Base-by-base conservation (phyloP, 2,888 invertebrate genomes). In the Microdon myrmicae region DNA sequence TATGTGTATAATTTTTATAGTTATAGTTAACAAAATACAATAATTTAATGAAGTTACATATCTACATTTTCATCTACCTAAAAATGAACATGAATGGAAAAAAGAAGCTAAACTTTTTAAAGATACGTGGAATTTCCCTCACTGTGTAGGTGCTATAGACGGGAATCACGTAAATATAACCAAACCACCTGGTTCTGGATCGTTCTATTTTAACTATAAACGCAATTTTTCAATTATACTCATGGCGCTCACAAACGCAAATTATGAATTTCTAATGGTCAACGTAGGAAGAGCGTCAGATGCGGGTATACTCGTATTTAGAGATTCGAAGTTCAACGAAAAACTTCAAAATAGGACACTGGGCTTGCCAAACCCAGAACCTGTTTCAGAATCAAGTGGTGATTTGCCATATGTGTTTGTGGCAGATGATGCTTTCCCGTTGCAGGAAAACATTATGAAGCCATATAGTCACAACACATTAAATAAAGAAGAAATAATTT, bases 361-460 rank as follows among this genome's bases (percentile, higher is more conserved):
- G n/a, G n/a, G n/a, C n/a, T n/a, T n/a, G n/a, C n/a, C n/a, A n/a
- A n/a, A n/a, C n/a, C n/a, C n/a, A n/a, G n/a, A n/a, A n/a, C n/a
- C n/a, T n/a, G n/a, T n/a, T n/a, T n/a, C n/a, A n/a, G n/a, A n/a
- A n/a, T n/a, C n/a, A n/a, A n/a, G n/a, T n/a, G n/a, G n/a, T n/a
- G n/a, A n/a, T n/a, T n/a, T 23, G 8, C 47, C 55, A 17, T 29
- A 35, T 34, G 41, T 41, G 7, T 41, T 45, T 26, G 20, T 59
- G 12, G 22, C 8, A 10, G 26, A 48, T 28, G 32, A 49, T 13
- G 48, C 51, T 7, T 68, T 68, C 32, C 54, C 34, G 10, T 12
- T 56, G 2, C 6, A 16, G 2, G 32, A 49, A 5, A 19, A 49
- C 38, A 4, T 44, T 6, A 39, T 44, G 56, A 49, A 49, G 7